Percentiles rank a stretch among this genome's conserved stretches.
phyloP scores from a whole-genome alignment of 30 jellyfish, hydroid and myxozoan genomes.

The Turritopsis rubra region DNA sequence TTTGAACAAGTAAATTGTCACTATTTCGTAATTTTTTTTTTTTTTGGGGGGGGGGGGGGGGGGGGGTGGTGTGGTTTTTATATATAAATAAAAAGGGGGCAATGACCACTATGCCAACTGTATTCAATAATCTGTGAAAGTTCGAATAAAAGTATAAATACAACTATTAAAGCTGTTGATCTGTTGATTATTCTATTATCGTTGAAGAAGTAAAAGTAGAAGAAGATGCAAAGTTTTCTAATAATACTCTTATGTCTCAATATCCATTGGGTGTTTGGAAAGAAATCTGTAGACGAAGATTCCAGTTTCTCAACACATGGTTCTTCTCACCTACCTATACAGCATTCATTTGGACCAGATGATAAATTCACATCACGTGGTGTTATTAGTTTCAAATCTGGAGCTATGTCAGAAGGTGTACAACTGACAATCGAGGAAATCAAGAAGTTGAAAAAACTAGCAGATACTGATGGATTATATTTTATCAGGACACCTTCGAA shows the following conservation, averaged over 20 bases:
- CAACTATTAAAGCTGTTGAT: too few species aligned
- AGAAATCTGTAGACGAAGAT: conserved; percentile 35
- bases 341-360: conserved; percentile 79
- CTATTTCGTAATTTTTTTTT: too few species aligned
- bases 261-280: background rate
- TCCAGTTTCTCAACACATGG: conserved; percentile 34
- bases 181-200: background rate
- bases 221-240: background rate
- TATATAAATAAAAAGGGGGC: too few species aligned
- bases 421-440: conserved; percentile 35
- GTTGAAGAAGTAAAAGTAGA: background rate
- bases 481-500: conserved; percentile 74
- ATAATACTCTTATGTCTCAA: background rate
- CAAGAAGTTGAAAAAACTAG: conserved; percentile 41
- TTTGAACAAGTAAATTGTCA: too few species aligned
- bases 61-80: too few species aligned
- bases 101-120: too few species aligned
- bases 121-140: too few species aligned
- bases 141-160: too few species aligned
- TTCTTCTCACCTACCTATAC: conserved; percentile 53
- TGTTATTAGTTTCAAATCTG: conserved; percentile 30
- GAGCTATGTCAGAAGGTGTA: conserved; percentile 39
- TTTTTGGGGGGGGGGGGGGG: too few species aligned
- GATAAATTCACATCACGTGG: conserved; percentile 42
- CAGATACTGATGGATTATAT: conserved; percentile 67